phyloP scores from a whole-genome alignment of 2,888 invertebrate genomes.

The Eupithecia abbreviata region DNA sequence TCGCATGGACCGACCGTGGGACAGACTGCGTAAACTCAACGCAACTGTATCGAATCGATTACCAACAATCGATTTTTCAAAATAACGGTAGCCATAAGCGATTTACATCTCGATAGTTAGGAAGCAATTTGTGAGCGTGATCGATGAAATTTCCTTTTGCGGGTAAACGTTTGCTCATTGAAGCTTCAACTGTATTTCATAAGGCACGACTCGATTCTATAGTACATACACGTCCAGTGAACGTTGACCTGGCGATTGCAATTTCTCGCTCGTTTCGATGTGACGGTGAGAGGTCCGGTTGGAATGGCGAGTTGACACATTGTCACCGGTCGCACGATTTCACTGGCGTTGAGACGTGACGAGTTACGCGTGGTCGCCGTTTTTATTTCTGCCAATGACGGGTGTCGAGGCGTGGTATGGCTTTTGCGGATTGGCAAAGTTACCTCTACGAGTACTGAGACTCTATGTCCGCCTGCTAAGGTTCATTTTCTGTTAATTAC shows the following conservation, averaged over 20 bases:
- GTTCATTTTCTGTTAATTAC: constrained; percentile 55
- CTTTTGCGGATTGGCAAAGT: constrained; percentile 63
- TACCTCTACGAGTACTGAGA: constrained; percentile 49
- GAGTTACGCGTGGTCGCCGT: constrained; percentile 82
- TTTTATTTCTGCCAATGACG: constrained; percentile 84
- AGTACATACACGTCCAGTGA: constrained; percentile 56
- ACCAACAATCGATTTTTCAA: constrained; percentile 79
- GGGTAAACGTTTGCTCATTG: constrained; percentile 78
- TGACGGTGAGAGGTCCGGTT: constrained; percentile 44
- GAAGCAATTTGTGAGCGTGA: constrained; percentile 80
- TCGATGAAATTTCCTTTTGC: constrained; percentile 80
- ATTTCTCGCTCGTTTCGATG: constrained; percentile 36
- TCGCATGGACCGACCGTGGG: constrained; percentile 71
- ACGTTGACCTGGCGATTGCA: constrained; percentile 52
- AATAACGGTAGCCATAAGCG: constrained; percentile 79
- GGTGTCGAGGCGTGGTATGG: constrained; percentile 82
- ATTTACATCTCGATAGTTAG: constrained; percentile 81
- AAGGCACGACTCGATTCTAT: constrained; percentile 73
- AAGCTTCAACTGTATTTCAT: constrained; percentile 81
- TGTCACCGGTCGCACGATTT: constrained; percentile 82
- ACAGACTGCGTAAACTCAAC: constrained; percentile 74
- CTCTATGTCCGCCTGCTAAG: constrained; percentile 59
- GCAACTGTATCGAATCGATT: constrained; percentile 80
- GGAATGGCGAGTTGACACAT: constrained; percentile 67
- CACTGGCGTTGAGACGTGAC: constrained; percentile 81